These are phyloP conservation scores for Nephrotoma guestfalica DNA, from an alignment of 2,888 invertebrate species.

Conservation along the genomic window DNA sequence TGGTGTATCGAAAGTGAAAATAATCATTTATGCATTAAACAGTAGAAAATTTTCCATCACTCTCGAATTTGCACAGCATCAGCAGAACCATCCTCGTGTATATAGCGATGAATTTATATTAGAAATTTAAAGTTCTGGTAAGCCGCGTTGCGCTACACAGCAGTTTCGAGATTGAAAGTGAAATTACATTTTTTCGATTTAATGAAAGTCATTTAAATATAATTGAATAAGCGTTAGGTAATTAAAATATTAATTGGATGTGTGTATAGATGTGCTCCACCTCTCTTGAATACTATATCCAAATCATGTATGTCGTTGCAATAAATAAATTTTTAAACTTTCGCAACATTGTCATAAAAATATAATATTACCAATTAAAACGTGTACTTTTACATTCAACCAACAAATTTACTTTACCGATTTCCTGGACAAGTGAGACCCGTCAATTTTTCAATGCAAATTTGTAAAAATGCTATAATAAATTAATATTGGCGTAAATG, in stretches of 20 bases:
- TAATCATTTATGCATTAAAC: not conserved
- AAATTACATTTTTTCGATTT: not conserved
- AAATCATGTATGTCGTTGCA: not conserved
- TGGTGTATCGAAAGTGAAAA: not conserved
- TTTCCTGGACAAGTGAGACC: not conserved
- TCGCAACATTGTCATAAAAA: not conserved
- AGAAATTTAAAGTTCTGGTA: not conserved
- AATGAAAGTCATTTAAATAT: not conserved
- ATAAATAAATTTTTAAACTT: not conserved
- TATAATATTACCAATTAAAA: not conserved
- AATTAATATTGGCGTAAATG: not conserved
- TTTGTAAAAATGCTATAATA: not conserved
- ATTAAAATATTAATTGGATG: not conserved
- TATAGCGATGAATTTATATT: not conserved
- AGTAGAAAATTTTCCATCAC: not conserved
- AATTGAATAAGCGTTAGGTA: not conserved
- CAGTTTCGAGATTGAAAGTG: not conserved
- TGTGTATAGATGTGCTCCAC: not conserved
- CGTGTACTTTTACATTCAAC: no score
- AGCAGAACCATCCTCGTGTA: not conserved
- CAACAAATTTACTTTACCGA: not conserved
- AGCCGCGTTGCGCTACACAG: no score
- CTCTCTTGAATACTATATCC: not conserved
- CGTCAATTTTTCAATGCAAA: not conserved
- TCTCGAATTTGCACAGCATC: not conserved